These are phyloP conservation scores for Diplodus puntazzo DNA, from an alignment of 2,797 vertebrate species.

Conservation along the genomic window DNA sequence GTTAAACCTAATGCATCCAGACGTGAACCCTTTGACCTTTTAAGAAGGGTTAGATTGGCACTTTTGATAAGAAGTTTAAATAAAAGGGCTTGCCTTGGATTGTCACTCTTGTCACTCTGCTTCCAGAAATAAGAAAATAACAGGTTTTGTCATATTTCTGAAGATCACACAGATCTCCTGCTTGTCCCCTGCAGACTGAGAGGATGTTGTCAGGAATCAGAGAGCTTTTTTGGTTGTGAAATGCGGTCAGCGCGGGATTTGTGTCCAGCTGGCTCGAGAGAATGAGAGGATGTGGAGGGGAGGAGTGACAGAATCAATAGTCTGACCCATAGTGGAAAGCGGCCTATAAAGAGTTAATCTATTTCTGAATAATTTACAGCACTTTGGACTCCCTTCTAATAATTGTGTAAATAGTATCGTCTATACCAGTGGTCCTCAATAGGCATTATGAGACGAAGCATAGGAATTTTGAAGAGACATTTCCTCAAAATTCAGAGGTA, in stretches of 20 bases:
- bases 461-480: too few species aligned
- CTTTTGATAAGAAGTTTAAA: background rate
- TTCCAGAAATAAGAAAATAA: background rate
- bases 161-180: background rate
- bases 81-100: background rate
- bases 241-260: slow-evolving; percentile 54
- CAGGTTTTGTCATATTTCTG: background rate
- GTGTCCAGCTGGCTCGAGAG: slow-evolving; percentile 39
- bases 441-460: too few species aligned
- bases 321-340: background rate
- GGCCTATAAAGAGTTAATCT: slow-evolving; percentile 8
- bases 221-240: slow-evolving; percentile 43
- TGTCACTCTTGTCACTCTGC: background rate
- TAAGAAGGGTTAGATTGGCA: background rate
- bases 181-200: background rate
- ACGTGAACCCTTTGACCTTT: background rate
- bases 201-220: slow-evolving; percentile 29
- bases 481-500: too few species aligned
- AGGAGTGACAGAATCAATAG: slow-evolving; percentile 55
- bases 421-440: too few species aligned
- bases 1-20: slow-evolving; percentile 47
- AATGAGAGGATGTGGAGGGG: slow-evolving; percentile 26
- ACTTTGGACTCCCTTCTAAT: slow-evolving; percentile 3
- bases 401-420: background rate
- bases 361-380: slow-evolving; percentile 33